Evolutionary conservation across 2,888 invertebrate genomes (phyloP).

Genomic region (Tachystola acroxantha): DNA sequence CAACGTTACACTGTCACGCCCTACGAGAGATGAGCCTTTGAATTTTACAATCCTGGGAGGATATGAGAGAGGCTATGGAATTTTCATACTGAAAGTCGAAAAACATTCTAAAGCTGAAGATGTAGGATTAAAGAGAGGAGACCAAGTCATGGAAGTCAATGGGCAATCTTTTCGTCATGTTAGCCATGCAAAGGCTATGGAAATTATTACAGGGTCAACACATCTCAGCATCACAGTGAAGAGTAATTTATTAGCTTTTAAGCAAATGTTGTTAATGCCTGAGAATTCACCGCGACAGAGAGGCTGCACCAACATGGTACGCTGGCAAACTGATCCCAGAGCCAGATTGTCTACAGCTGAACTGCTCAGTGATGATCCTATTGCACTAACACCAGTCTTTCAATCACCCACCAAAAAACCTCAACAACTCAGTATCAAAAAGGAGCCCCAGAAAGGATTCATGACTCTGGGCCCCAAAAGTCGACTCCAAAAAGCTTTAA

Average conservation of each 20-base stretch:
- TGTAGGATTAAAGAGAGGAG: slow-evolving; percentile 96
- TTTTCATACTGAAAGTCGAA: slow-evolving; percentile 97
- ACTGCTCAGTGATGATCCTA: slow-evolving; percentile 71
- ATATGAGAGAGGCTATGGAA: slow-evolving; percentile 93
- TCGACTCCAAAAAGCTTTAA: slow-evolving; percentile 89
- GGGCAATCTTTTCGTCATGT: slow-evolving; percentile 97
- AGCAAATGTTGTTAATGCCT: slow-evolving; percentile 82
- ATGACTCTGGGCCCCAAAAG: slow-evolving; percentile 94
- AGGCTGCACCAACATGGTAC: slow-evolving; percentile 81
- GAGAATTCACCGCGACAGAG: slow-evolving; percentile 90
- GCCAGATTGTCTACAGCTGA: slow-evolving; percentile 90
- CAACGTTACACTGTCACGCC: slow-evolving; percentile 93
- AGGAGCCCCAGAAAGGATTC: slow-evolving; percentile 86
- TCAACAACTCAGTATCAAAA: slow-evolving; percentile 77
- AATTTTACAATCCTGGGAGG: slow-evolving; percentile 97
- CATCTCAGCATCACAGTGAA: slow-evolving; percentile 98
- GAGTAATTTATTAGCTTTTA: slow-evolving; percentile 94
- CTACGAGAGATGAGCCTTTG: slow-evolving; percentile 94
- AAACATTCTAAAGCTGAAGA: slow-evolving; percentile 96
- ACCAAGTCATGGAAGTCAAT: slow-evolving; percentile 98
- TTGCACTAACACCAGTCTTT: slow-evolving; percentile 67
- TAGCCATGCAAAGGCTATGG: slow-evolving; percentile 93
- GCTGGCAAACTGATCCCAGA: slow-evolving; percentile 83
- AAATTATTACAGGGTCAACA: slow-evolving; percentile 94
- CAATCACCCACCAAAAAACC: slow-evolving; percentile 76